Evolutionary conservation across 2,113 vertebrate genomes (phyloP), one percentile per base, ranked within the genome.

Genomic region (Upupa epops): DNA sequence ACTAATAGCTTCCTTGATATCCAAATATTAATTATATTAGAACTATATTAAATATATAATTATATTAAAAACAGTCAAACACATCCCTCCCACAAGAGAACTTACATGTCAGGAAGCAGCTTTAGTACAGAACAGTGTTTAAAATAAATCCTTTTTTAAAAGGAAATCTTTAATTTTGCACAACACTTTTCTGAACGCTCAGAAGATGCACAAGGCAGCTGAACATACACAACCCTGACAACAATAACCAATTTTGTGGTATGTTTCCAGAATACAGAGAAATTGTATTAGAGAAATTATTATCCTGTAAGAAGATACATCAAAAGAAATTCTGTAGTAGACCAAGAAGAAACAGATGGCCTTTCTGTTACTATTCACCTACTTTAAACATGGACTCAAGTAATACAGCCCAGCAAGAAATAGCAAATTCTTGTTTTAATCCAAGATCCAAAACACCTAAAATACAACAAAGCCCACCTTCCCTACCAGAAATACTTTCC

Each of bases 401-500:
- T 17, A 5, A 91, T 12, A 49, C 26, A 92, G 77, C 42, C n/a
- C 42, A 65, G 19, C 48, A 78, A 95, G 68, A 93, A 94, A 88
- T 51, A 96, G 14, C 59, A 65, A 64, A 72, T 40, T 45, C 17
- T 60, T 55, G 68, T 70, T 83, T 68, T 22, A 82, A 70, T 63
- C 46, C 42, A 92, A 91, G 72, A 85, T 88, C 46, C 42, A 92
- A 91, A 69, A 85, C 87, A 81, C 59, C 70, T 88, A 54, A 92
- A 93, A 80, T 70, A 95, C 58, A 79, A 28, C 29, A 17, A 95
- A 96, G 92, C 72, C 71, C 81, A 96, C 84, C 90, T 96, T 76
- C 64, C 73, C 48, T 4, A 63, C 36, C 65, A 95, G 74, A 97
- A 97, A 96, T 93, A 84, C 51, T 72, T 96, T 85, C 91, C 94